phyloP scores from a whole-genome alignment of 2,113 vertebrate genomes.

The Clarias batrachus region DNA sequence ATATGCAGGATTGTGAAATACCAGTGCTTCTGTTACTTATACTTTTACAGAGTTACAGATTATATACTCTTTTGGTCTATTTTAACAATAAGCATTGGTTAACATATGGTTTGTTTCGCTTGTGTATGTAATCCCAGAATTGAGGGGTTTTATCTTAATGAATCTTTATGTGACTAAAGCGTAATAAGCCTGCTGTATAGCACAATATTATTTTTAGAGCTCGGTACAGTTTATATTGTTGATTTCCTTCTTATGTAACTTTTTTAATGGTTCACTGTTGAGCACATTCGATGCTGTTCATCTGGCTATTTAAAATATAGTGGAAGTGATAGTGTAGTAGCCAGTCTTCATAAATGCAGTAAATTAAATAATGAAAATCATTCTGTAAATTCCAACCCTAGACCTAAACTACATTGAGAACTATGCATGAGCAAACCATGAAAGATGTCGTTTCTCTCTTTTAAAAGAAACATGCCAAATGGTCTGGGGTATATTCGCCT shows the following conservation, averaged over 20 bases:
- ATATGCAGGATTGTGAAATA: background rate
- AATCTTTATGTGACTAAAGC: background rate
- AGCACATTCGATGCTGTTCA: background rate
- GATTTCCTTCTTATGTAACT: background rate
- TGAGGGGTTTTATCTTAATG: background rate
- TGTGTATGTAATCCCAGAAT: background rate
- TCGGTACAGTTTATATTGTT: background rate
- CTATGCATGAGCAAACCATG: background rate
- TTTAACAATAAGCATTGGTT: background rate
- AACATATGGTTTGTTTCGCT: background rate
- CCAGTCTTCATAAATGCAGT: background rate
- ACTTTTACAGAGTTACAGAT: no score
- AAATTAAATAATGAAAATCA: background rate
- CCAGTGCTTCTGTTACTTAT: background rate
- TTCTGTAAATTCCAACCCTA: background rate
- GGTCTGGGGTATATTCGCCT: background rate
- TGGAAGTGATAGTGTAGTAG: background rate
- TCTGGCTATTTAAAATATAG: background rate
- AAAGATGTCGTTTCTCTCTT: background rate
- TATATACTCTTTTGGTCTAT: background rate
- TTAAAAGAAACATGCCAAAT: background rate
- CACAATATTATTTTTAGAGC: background rate
- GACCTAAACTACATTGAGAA: background rate
- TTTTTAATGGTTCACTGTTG: background rate
- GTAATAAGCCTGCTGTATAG: background rate